Conservation (phyloP, 2,797 vertebrate species). For the Epinephelus awoara region DNA sequence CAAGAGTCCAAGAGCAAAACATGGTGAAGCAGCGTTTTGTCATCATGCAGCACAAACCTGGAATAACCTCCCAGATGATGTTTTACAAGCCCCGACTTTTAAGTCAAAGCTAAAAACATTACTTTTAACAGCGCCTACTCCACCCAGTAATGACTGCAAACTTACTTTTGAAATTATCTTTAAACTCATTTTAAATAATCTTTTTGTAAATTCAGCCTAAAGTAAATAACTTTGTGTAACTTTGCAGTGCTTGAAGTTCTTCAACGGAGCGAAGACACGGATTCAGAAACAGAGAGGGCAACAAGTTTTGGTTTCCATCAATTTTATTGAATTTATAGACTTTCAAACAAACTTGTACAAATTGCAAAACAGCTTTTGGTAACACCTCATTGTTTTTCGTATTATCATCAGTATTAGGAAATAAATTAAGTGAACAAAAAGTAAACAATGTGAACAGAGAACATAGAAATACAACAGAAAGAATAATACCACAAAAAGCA, state of each 20-base stretch:
- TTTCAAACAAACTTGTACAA: constrained; percentile 88
- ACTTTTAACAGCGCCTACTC: too few relatives aligned
- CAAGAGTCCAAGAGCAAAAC: too few relatives aligned
- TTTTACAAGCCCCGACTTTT: too few relatives aligned
- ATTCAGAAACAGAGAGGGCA: background rate
- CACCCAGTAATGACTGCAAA: too few relatives aligned
- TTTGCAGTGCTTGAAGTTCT: background rate
- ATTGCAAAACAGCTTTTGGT: constrained; percentile 87
- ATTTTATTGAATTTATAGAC: constrained; percentile 88
- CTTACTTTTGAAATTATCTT: too few relatives aligned
- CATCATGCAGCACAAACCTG: too few relatives aligned
- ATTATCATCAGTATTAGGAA: constrained; percentile 74
- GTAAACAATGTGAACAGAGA: constrained; percentile 75
- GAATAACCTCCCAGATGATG: too few relatives aligned
- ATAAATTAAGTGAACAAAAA: constrained; percentile 83
- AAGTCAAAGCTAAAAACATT: too few relatives aligned
- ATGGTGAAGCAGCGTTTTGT: too few relatives aligned
- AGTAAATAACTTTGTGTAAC: background rate
- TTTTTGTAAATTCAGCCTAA: background rate
- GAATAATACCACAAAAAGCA: constrained; percentile 58
- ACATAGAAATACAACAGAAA: constrained; percentile 72
- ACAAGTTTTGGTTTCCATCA: constrained; percentile 70
- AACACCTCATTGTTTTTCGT: constrained; percentile 77
- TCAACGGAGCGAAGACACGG: background rate
- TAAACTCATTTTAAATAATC: too few relatives aligned